Percentiles rank a stretch among this genome's conserved stretches.
These are phyloP conservation scores for Crypturellus undulatus DNA, from an alignment of 2,113 vertebrate species.

Conservation along the genomic window DNA sequence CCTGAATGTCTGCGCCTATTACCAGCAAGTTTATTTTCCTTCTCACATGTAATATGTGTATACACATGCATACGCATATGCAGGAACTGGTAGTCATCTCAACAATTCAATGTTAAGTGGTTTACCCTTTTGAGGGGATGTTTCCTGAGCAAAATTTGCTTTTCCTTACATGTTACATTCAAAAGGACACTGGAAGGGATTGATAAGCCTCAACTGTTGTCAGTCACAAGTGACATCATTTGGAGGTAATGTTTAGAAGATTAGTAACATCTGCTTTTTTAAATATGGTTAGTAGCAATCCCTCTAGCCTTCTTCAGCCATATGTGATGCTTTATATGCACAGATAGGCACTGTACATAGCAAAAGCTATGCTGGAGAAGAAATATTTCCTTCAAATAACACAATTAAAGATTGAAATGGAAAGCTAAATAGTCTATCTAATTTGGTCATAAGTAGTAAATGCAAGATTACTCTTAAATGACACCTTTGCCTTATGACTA, in stretches of 20 bases:
- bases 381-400: constrained; percentile 20
- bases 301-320: constrained; percentile 72
- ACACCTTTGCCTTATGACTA: background rate
- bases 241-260: constrained; percentile 72
- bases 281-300: constrained; percentile 75
- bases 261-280: constrained; percentile 80
- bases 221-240: constrained; percentile 75
- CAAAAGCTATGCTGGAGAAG: background rate
- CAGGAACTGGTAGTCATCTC: background rate
- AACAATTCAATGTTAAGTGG: background rate
- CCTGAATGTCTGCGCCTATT: background rate
- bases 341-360: background rate
- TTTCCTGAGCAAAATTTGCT: background rate
- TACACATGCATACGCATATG: background rate
- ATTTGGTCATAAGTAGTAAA: background rate
- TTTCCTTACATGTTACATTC: background rate
- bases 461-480: background rate
- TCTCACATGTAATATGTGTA: background rate
- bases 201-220: constrained; percentile 49
- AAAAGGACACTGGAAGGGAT: constrained; percentile 41
- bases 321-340: constrained; percentile 62
- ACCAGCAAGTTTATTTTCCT: background rate
- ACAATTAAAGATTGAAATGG: background rate
- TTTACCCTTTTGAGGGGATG: background rate
- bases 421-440: background rate